phyloP scores from a whole-genome alignment of 2,888 invertebrate species.

The Anarsia innoxiella region DNA sequence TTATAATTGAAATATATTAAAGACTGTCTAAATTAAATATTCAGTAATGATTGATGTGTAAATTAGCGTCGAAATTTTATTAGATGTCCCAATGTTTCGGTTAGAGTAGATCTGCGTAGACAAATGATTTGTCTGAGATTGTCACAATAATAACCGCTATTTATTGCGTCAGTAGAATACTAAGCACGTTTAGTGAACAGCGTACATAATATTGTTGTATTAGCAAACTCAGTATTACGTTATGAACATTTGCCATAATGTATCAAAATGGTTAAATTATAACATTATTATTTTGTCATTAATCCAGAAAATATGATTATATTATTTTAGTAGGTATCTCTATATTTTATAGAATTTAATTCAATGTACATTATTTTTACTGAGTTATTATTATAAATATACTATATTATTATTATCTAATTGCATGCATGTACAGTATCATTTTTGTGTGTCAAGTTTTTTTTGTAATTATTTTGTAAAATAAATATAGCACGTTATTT shows the following conservation, averaged over 20 bases:
- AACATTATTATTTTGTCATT: constrained; percentile 46
- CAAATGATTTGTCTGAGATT: constrained; percentile 18
- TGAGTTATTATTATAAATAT: constrained; percentile 35
- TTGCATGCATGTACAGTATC: constrained; percentile 70
- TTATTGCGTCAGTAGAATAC: constrained; percentile 26
- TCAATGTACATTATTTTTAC: constrained; percentile 60
- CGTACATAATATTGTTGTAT: constrained; percentile 70
- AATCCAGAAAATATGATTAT: constrained; percentile 42
- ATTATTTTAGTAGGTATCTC: constrained; percentile 49
- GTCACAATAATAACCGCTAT: constrained; percentile 34
- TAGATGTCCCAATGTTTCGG: constrained; percentile 31
- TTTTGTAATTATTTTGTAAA: constrained; percentile 74
- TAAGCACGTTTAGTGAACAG: constrained; percentile 30
- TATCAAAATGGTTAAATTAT: constrained; percentile 63
- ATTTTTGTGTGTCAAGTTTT: constrained; percentile 66
- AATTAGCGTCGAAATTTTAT: constrained; percentile 48
- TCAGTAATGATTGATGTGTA: constrained; percentile 59
- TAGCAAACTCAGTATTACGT: constrained; percentile 72
- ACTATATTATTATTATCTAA: constrained; percentile 45
- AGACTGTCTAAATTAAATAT: constrained; percentile 74
- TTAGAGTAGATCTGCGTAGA: constrained; percentile 19
- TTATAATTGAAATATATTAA: constrained; percentile 64
- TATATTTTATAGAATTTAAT: constrained; percentile 38
- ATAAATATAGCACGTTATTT: constrained; percentile 76
- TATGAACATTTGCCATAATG: constrained; percentile 66